Percentiles rank a stretch among this genome's conserved stretches.
phyloP scores from a whole-genome alignment of 1,140 invertebrate genomes.

The Panulirus ornatus region DNA sequence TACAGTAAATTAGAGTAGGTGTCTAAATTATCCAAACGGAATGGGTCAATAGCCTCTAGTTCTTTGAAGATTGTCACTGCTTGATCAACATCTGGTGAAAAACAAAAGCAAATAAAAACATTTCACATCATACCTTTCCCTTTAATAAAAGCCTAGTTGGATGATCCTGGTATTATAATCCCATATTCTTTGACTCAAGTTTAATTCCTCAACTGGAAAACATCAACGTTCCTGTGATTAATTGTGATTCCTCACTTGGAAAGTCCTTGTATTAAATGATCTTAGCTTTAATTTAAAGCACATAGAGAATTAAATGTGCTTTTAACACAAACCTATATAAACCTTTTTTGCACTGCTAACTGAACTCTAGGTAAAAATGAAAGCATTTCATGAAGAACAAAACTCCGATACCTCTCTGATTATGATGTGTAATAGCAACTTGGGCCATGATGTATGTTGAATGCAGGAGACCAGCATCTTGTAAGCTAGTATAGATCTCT shows the following conservation, averaged over 20 bases:
- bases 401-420: conserved; percentile 86
- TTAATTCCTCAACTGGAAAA: no score
- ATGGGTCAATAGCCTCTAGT: conserved; percentile 92
- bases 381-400: not conserved
- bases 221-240: no score
- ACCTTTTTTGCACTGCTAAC: not conserved
- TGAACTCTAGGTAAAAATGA: not conserved
- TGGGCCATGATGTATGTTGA: conserved; percentile 95
- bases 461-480: conserved; percentile 88
- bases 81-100: conserved; percentile 88
- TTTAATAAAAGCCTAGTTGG: no score
- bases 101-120: no score
- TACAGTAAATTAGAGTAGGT: conserved; percentile 98
- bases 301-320: no score
- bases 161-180: no score
- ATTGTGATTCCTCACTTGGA: no score
- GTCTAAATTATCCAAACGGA: conserved; percentile 95
- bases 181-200: no score
- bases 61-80: conserved; percentile 86
- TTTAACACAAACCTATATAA: no score
- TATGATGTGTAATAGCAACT: conserved; percentile 94
- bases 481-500: conserved; percentile 87
- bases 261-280: no score
- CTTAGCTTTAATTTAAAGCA: no score
- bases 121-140: no score